Evolutionary conservation across 2,888 invertebrate species (phyloP).

Genomic region (Protophormia terraenovae): DNA sequence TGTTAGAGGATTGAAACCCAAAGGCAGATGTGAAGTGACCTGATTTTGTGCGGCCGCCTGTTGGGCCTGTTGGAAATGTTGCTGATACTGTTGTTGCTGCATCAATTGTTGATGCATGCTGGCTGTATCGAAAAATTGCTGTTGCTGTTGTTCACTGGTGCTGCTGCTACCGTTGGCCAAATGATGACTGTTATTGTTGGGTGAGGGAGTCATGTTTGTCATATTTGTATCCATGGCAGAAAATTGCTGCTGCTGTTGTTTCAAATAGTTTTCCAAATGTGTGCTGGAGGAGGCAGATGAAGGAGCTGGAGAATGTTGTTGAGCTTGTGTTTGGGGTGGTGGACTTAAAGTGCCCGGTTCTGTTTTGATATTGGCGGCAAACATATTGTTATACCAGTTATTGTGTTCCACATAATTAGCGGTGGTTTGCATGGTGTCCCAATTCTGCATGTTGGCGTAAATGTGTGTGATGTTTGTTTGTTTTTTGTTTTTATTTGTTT

Average conservation of each 20-base stretch:
- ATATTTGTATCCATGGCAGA: constrained; percentile 73
- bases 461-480: not conserved
- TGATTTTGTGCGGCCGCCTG: constrained; percentile 71
- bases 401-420: constrained; percentile 79
- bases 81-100: constrained; percentile 70
- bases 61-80: constrained; percentile 73
- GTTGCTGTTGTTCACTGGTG: constrained; percentile 71
- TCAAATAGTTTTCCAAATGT: constrained; percentile 78
- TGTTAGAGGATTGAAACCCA: constrained; percentile 84
- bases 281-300: constrained; percentile 64
- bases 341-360: constrained; percentile 74
- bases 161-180: constrained; percentile 73
- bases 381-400: constrained; percentile 79
- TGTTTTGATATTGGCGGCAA: constrained; percentile 78
- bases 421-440: constrained; percentile 78
- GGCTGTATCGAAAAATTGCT: constrained; percentile 70
- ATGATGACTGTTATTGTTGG: constrained; percentile 73
- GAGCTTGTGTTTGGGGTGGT: not conserved
- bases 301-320: constrained; percentile 26
- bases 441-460: constrained; percentile 78
- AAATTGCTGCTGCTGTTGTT: constrained; percentile 75
- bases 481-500: not conserved
- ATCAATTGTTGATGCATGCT: constrained; percentile 74
- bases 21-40: constrained; percentile 75
- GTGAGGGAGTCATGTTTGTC: constrained; percentile 75